Percentiles rank a stretch among this genome's conserved stretches.
Conservation (phyloP, 2,113 vertebrate species). For the Martes martes region DNA sequence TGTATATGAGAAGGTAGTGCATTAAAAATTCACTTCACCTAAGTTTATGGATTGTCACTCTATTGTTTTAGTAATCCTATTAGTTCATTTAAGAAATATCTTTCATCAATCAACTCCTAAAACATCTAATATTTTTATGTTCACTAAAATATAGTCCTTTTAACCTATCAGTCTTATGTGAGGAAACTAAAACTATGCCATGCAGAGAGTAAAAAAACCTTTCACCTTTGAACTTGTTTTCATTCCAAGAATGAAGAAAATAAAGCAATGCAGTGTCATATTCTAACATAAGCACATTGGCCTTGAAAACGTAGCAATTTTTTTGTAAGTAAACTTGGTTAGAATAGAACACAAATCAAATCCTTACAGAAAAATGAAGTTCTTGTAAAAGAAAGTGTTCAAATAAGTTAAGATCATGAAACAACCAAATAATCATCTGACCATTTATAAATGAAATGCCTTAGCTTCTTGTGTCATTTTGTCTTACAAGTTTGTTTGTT, state of each 20-base stretch:
- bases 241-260: conserved; percentile 56
- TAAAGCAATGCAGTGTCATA: conserved; percentile 27
- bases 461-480: conserved; percentile 59
- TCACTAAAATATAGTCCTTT: conserved; percentile 58
- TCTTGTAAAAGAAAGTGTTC: conserved; percentile 56
- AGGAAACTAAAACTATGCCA: conserved; percentile 20
- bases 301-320: not conserved
- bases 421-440: conserved; percentile 64
- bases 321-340: not conserved
- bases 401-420: conserved; percentile 35
- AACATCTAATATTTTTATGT: conserved; percentile 58
- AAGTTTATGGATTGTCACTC: conserved; percentile 37
- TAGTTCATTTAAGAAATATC: not conserved
- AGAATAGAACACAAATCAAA: not conserved
- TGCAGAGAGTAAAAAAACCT: not conserved
- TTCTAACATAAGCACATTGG: conserved; percentile 61
- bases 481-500: not conserved
- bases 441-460: not conserved
- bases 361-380: conserved; percentile 32
- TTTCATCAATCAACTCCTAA: conserved; percentile 67
- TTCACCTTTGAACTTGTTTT: conserved; percentile 57
- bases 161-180: conserved; percentile 58
- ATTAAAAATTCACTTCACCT: not conserved
- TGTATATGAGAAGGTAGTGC: not conserved
- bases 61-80: not conserved